Conservation (phyloP, 1,140 invertebrate species). For the Tetramorium alpestre region DNA sequence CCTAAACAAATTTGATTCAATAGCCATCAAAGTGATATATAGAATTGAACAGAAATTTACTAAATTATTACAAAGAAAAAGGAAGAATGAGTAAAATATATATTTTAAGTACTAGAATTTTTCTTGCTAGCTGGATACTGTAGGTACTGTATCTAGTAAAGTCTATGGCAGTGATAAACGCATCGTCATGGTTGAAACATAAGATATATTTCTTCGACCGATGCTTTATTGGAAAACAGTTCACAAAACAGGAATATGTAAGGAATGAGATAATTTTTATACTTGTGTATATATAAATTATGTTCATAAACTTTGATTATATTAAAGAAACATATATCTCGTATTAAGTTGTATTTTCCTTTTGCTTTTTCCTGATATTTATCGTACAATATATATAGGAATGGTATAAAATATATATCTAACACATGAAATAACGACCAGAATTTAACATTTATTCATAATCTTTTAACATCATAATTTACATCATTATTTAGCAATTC, state of each 20-base stretch:
- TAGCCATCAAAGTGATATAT: slow-evolving; percentile 25
- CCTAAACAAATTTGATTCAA: slow-evolving; percentile 67
- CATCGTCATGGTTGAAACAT: not conserved
- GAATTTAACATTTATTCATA: slow-evolving; percentile 74
- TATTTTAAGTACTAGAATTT: slow-evolving; percentile 43
- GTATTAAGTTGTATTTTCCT: slow-evolving; percentile 11
- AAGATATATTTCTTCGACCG: slow-evolving; percentile 10
- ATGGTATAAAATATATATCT: not conserved
- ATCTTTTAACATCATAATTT: slow-evolving; percentile 63
- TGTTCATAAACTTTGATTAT: slow-evolving; percentile 69
- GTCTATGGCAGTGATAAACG: slow-evolving; percentile 11
- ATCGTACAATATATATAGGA: not conserved
- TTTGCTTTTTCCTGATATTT: not conserved
- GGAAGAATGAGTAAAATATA: not conserved
- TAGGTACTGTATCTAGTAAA: not conserved
- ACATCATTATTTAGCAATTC: slow-evolving; percentile 67
- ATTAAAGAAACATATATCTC: slow-evolving; percentile 58
- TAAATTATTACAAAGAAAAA: slow-evolving; percentile 9
- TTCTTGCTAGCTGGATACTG: not conserved
- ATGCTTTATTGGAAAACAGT: slow-evolving; percentile 1
- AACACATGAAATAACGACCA: slow-evolving; percentile 65
- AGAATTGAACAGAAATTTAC: slow-evolving; percentile 11
- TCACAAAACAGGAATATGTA: slow-evolving; percentile 16
- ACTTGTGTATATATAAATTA: slow-evolving; percentile 71
- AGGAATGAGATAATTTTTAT: slow-evolving; percentile 69